Conservation (phyloP, 2,113 vertebrate species). For the Melierax canorus region DNA sequence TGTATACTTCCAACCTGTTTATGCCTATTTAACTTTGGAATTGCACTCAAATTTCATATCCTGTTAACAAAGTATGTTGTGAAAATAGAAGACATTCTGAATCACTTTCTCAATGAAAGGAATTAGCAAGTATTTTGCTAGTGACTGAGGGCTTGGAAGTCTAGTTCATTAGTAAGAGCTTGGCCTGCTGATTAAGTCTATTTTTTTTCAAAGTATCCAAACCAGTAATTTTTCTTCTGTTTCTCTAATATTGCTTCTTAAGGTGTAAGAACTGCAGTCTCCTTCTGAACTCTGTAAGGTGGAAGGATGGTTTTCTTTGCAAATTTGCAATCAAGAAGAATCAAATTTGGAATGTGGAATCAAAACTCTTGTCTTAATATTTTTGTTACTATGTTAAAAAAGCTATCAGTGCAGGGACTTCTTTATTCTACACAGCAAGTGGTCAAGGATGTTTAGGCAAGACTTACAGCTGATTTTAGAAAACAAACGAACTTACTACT, state of each 20-base stretch:
- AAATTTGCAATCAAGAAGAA: not conserved
- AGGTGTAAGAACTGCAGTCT: not conserved
- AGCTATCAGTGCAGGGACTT: too few relatives aligned
- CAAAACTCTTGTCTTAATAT: not conserved
- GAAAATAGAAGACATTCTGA: not conserved
- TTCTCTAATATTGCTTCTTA: not conserved
- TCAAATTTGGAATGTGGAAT: not conserved
- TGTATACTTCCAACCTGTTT: not conserved
- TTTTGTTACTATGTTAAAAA: not conserved
- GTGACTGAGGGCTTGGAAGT: not conserved
- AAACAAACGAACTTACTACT: not conserved
- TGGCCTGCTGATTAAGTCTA: not conserved
- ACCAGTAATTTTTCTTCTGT: not conserved
- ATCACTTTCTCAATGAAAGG: not conserved
- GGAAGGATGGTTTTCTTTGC: not conserved
- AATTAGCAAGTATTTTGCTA: not conserved
- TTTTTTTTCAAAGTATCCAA: not conserved
- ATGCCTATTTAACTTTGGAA: not conserved
- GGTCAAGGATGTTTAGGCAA: not conserved
- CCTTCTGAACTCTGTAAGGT: not conserved
- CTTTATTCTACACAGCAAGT: not conserved
- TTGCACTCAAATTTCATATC: not conserved
- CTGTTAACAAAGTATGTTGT: not conserved
- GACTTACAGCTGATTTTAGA: not conserved
- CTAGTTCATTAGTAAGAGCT: not conserved